These are phyloP conservation scores for Prionailurus viverrinus DNA, from an alignment of 2,113 vertebrate species.

Conservation along the genomic window DNA sequence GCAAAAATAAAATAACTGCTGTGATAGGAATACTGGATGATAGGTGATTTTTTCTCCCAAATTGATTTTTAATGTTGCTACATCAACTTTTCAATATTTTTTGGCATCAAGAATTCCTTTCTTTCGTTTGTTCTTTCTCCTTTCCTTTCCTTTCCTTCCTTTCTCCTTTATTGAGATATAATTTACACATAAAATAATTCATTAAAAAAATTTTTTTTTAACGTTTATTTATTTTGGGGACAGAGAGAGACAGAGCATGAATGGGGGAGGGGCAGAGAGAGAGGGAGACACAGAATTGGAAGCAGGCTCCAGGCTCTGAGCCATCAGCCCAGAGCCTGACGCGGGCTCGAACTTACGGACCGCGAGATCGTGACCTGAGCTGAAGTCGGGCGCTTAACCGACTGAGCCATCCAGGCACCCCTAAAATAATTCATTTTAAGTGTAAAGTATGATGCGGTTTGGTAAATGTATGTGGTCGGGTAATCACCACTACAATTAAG, in stretches of 20 bases:
- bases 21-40: background rate
- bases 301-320: too few species aligned
- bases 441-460: background rate
- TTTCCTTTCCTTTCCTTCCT: accelerated
- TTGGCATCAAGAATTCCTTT: background rate
- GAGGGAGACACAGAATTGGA: too few species aligned
- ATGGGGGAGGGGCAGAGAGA: too few species aligned
- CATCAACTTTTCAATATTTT: background rate
- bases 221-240: too few species aligned
- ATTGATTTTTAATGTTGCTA: constrained; percentile 20
- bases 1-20: background rate
- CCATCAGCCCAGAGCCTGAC: too few species aligned
- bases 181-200: background rate
- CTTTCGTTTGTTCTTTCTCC: accelerated
- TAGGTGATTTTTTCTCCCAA: background rate
- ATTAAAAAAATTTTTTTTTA: background rate
- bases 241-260: too few species aligned
- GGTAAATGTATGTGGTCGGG: background rate
- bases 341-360: too few species aligned
- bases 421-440: constrained; percentile 25
- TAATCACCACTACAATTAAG: background rate
- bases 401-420: too few species aligned
- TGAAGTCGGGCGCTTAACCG: too few species aligned
- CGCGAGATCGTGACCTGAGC: too few species aligned
- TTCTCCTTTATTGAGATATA: background rate